phyloP scores from a whole-genome alignment of 2,113 vertebrate species.

The Saccopteryx bilineata region DNA sequence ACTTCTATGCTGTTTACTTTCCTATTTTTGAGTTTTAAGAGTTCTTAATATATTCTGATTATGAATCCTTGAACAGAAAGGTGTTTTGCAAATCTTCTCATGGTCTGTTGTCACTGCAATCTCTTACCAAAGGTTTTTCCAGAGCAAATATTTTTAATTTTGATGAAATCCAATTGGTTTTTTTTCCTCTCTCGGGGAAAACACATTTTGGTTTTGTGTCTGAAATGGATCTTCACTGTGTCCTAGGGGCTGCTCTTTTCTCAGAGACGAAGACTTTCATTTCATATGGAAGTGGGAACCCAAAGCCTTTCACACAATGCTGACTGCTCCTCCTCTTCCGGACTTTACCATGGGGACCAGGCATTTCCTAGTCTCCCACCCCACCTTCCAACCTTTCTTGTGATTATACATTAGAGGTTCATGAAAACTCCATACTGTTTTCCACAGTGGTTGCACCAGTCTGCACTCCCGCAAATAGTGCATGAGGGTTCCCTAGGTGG shows the following conservation, averaged over 20 bases:
- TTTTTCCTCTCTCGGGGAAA: background rate
- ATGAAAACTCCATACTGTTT: background rate
- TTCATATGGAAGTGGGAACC: background rate
- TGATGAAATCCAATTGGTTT: background rate
- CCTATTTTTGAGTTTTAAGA: background rate
- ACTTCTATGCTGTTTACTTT: background rate
- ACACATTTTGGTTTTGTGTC: background rate
- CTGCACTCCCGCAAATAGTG: no score
- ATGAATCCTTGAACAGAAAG: background rate
- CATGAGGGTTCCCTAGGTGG: no score
- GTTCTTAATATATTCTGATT: background rate
- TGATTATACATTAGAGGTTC: background rate
- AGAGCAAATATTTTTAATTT: constrained; percentile 11
- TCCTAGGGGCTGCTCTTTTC: background rate
- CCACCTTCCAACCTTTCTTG: background rate
- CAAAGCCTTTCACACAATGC: background rate
- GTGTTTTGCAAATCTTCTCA: background rate
- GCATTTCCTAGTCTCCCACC: background rate
- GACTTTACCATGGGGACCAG: fast-evolving
- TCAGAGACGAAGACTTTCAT: background rate
- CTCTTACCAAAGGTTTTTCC: background rate
- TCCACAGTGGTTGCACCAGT: no score
- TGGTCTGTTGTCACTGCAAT: background rate
- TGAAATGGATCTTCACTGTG: background rate
- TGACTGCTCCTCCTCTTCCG: background rate